A percentile compares a stretch with the other conserved stretches of the same genome.
Evolutionary conservation across 2,797 vertebrate genomes (phyloP).

Genomic region (Lepidocolaptes lacrymiger): DNA sequence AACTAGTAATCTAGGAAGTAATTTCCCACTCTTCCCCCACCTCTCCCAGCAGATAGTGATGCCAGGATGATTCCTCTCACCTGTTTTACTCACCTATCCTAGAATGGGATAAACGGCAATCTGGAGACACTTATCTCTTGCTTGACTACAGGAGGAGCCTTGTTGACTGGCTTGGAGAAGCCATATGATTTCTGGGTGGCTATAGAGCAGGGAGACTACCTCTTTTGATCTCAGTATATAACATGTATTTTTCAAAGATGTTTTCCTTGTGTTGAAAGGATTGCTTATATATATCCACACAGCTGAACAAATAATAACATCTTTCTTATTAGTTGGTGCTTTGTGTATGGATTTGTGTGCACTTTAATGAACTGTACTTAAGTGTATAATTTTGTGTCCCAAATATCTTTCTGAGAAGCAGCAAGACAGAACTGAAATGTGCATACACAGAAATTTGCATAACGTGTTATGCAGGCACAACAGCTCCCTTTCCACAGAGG

Average conservation of each 20-base stretch:
- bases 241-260: background rate
- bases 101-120: constrained; percentile 32
- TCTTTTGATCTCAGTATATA: background rate
- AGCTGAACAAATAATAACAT: background rate
- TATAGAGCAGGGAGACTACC: background rate
- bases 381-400: background rate
- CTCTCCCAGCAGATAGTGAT: background rate
- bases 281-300: background rate
- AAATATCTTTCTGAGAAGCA: background rate
- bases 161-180: background rate
- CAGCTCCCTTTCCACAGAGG: background rate
- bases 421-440: background rate
- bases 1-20: background rate
- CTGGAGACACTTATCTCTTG: constrained; percentile 50
- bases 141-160: constrained; percentile 45
- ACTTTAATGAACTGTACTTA: background rate
- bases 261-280: background rate
- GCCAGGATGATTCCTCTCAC: constrained; percentile 37
- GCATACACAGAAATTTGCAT: background rate
- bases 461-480: background rate
- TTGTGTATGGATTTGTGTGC: background rate
- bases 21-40: background rate
- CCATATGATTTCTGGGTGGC: background rate
- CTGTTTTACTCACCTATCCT: constrained; percentile 51
- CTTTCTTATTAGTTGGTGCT: background rate